These are phyloP conservation scores for Perccottus glenii DNA, from an alignment of 2,113 vertebrate genomes.

Conservation along the genomic window DNA sequence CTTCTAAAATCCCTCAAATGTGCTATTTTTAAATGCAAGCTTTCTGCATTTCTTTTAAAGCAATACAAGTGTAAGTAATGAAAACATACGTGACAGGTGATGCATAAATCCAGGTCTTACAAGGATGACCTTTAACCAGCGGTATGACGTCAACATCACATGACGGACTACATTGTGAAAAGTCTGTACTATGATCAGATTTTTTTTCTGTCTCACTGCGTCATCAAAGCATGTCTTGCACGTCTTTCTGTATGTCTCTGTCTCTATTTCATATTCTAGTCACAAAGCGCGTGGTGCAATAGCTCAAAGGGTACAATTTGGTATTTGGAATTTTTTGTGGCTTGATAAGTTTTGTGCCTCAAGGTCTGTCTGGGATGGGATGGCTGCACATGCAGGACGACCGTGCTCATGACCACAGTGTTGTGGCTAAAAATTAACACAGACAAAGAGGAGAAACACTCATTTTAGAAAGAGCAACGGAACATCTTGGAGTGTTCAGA, in stretches of 20 bases:
- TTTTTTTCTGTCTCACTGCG: conserved; percentile 63
- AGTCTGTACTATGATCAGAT: conserved; percentile 42
- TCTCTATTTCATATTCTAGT: conserved; percentile 73
- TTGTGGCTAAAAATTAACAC: conserved; percentile 18
- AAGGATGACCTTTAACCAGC: conserved; percentile 64
- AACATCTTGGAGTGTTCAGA: conserved; percentile 36
- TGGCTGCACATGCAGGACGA: conserved; percentile 33
- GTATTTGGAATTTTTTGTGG: conserved; percentile 50
- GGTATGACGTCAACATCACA: conserved; percentile 24
- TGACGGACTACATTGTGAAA: conserved; percentile 28
- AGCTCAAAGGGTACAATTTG: conserved; percentile 62
- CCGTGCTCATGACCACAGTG: conserved; percentile 21
- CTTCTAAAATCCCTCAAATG: conserved; percentile 11
- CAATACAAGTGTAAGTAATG: conserved; percentile 26
- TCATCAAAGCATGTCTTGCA: conserved; percentile 64
- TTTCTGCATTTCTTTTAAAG: conserved; percentile 16
- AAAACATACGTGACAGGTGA: conserved; percentile 29
- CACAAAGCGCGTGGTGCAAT: conserved; percentile 63
- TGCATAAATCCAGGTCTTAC: conserved; percentile 50
- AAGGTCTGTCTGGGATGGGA: conserved; percentile 64
- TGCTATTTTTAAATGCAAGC: conserved; percentile 17
- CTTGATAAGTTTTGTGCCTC: conserved; percentile 61
- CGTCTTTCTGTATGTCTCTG: conserved; percentile 48
- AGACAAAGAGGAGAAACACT: conserved; percentile 23
- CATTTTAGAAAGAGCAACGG: conserved; percentile 31